Percentiles rank a stretch among this genome's conserved stretches.
These are phyloP conservation scores for Ectemnius lituratus DNA, from an alignment of 2,888 invertebrate species.

Conservation along the genomic window DNA sequence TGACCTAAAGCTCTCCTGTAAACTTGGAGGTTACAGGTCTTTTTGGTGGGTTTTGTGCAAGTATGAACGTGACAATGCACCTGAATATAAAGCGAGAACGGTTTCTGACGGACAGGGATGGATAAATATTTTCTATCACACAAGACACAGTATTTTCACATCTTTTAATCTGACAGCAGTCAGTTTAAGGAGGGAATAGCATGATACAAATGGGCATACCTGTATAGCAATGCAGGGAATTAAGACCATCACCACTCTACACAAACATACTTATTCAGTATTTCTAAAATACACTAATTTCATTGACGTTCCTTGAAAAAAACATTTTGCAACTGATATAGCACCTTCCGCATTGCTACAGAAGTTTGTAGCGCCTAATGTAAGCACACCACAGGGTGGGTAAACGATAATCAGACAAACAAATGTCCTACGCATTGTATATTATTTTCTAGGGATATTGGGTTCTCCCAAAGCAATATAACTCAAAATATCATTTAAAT, in stretches of 20 bases:
- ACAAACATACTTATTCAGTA: slow-evolving; percentile 38
- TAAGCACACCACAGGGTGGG: slow-evolving; percentile 46
- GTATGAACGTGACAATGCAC: slow-evolving; percentile 1
- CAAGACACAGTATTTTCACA: slow-evolving; percentile 24
- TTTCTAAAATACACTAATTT: slow-evolving; percentile 55
- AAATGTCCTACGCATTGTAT: slow-evolving; percentile 37
- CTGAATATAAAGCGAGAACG: neutral
- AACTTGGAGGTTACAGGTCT: slow-evolving; percentile 25
- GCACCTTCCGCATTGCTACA: slow-evolving; percentile 47
- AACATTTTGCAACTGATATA: slow-evolving; percentile 54
- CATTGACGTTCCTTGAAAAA: slow-evolving; percentile 51
- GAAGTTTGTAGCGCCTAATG: slow-evolving; percentile 52
- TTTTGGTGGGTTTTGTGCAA: neutral
- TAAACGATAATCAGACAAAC: slow-evolving; percentile 36
- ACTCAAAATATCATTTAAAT: neutral
- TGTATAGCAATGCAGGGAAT: slow-evolving; percentile 31
- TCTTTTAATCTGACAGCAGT: slow-evolving; percentile 46
- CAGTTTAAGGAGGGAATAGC: slow-evolving; percentile 21
- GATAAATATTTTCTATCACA: slow-evolving; percentile 3
- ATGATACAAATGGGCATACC: slow-evolving; percentile 41
- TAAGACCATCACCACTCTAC: slow-evolving; percentile 40
- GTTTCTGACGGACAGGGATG: neutral
- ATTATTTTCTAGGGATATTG: slow-evolving; percentile 12
- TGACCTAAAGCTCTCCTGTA: slow-evolving; percentile 2
- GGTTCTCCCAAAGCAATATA: neutral